phyloP scores from a whole-genome alignment of 2,888 invertebrate species.

The Machimus rusticus region DNA sequence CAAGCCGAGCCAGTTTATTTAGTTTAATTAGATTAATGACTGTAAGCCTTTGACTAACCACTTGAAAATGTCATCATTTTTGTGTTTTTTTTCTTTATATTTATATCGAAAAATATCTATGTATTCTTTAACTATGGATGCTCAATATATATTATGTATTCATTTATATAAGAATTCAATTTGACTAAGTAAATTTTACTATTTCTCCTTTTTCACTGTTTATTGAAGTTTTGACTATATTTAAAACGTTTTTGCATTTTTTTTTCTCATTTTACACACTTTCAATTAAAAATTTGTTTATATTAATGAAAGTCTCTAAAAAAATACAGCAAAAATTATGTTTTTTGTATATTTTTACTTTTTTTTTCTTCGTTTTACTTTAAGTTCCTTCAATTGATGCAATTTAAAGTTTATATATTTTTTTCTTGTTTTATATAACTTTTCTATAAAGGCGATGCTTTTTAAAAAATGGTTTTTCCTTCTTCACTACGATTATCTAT shows the following conservation, averaged over 20 bases:
- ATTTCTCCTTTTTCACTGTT: constrained; percentile 34
- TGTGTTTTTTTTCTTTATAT: constrained; percentile 4
- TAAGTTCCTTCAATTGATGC: constrained; percentile 38
- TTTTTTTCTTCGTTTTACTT: not conserved
- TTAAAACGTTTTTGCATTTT: constrained; percentile 17
- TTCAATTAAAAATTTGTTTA: constrained; percentile 20
- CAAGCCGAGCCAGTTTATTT: constrained; percentile 25
- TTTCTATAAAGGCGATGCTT: constrained; percentile 47
- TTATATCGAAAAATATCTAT: constrained; percentile 39
- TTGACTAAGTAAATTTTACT: constrained; percentile 47
- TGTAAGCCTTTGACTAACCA: constrained; percentile 19
- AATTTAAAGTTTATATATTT: constrained; percentile 23
- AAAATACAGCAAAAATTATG: constrained; percentile 42
- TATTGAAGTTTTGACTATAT: constrained; percentile 39
- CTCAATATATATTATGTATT: constrained; percentile 31
- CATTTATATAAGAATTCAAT: constrained; percentile 45
- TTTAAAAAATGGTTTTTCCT: constrained; percentile 44
- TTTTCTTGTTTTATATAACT: constrained; percentile 29
- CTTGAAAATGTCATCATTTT: not conserved
- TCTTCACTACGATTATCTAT: constrained; percentile 33
- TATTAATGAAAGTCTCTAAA: constrained; percentile 42
- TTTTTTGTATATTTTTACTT: constrained; percentile 16
- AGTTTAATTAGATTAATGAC: not conserved
- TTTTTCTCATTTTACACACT: not conserved
- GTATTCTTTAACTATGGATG: constrained; percentile 34